phyloP scores from a whole-genome alignment of 2,113 vertebrate genomes.

The Tetraodon nigroviridis region DNA sequence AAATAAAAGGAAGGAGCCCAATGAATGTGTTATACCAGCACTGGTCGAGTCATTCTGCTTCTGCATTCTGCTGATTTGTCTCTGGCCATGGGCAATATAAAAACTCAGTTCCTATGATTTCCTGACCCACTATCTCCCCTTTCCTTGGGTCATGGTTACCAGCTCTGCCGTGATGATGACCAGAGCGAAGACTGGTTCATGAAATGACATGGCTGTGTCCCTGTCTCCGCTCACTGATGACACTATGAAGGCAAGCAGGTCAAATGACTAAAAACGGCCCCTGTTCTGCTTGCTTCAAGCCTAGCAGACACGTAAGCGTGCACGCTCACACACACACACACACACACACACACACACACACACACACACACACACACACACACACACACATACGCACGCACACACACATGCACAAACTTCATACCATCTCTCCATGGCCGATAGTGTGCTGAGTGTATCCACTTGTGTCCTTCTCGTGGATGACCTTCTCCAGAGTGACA shows the following conservation, averaged over 20 bases:
- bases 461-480: slow-evolving; percentile 53
- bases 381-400: slow-evolving; percentile 10
- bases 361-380: slow-evolving; percentile 31
- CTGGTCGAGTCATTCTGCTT: too few relatives aligned
- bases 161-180: slow-evolving; percentile 38
- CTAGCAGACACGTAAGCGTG: slow-evolving; percentile 38
- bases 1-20: too few relatives aligned
- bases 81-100: not conserved
- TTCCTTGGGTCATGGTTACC: slow-evolving; percentile 38
- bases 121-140: slow-evolving; percentile 10
- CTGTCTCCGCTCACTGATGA: slow-evolving; percentile 70
- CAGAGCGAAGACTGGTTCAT: slow-evolving; percentile 48
- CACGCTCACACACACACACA: slow-evolving; percentile 27
- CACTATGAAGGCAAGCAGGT: slow-evolving; percentile 72
- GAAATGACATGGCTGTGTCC: slow-evolving; percentile 51
- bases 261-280: slow-evolving; percentile 72
- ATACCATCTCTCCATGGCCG: slow-evolving; percentile 41
- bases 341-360: slow-evolving; percentile 17
- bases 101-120: slow-evolving; percentile 33
- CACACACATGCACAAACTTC: slow-evolving; percentile 20
- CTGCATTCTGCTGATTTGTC: not conserved
- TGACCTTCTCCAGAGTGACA: slow-evolving; percentile 64
- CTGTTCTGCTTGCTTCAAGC: slow-evolving; percentile 61
- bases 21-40: too few relatives aligned
- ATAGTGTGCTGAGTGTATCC: slow-evolving; percentile 65